phyloP scores from a whole-genome alignment of 2,797 vertebrate genomes.

The Brachyrhaphis roseni region DNA sequence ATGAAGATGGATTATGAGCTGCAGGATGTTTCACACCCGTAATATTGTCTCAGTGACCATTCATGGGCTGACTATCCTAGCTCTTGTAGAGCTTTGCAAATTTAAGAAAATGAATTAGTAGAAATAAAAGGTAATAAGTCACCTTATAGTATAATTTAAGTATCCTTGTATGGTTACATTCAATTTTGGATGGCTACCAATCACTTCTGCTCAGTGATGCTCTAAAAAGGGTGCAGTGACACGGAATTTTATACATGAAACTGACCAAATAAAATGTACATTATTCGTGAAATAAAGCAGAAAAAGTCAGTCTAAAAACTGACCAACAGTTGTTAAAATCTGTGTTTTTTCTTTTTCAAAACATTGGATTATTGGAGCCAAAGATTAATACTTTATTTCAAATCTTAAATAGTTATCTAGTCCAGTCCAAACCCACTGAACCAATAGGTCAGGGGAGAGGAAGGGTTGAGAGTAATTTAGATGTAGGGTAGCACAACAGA shows the following conservation, averaged over 20 bases:
- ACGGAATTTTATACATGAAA: neutral
- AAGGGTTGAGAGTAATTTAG: neutral
- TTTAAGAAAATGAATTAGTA: conserved; percentile 24
- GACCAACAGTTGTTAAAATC: neutral
- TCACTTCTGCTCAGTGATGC: neutral
- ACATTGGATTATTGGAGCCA: neutral
- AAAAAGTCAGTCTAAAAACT: neutral
- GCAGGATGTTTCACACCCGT: conserved; percentile 29
- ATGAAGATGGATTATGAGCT: conserved; percentile 23
- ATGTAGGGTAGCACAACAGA: neutral
- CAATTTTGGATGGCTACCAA: neutral
- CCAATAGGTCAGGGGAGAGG: neutral
- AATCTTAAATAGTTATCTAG: too few relatives aligned
- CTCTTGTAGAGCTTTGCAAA: conserved; percentile 20
- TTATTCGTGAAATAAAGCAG: neutral
- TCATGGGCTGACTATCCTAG: conserved; percentile 10
- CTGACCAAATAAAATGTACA: neutral
- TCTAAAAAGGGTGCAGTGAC: neutral
- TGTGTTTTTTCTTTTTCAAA: neutral
- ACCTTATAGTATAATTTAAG: neutral
- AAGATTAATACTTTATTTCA: too few relatives aligned
- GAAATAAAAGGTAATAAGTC: neutral
- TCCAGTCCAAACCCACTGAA: too few relatives aligned
- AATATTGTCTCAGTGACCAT: conserved; percentile 36
- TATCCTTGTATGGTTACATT: neutral